Percentiles rank a stretch among this genome's conserved stretches.
These are phyloP conservation scores for Athene noctua DNA, from an alignment of 2,113 vertebrate species.

Conservation along the genomic window DNA sequence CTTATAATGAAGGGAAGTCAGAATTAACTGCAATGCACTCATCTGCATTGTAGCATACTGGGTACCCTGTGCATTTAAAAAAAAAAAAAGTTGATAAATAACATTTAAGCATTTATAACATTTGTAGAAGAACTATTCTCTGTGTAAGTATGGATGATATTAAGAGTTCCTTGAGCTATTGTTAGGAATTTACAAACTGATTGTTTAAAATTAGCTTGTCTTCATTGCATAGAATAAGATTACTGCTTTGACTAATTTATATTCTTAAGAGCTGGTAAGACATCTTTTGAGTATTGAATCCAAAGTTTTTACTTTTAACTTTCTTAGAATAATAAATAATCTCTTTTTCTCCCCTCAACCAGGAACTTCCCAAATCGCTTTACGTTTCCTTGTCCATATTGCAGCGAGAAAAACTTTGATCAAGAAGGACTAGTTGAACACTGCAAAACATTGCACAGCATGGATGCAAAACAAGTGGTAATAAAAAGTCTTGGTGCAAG, in stretches of 20 bases:
- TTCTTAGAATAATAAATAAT: not conserved
- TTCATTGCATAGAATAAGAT: not conserved
- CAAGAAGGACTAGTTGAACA: conserved; percentile 96
- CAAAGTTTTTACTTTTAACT: not conserved
- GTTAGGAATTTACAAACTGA: not conserved
- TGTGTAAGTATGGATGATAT: not conserved
- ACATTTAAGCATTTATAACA: not conserved
- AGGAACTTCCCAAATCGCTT: conserved; percentile 93
- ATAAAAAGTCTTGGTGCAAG: conserved; percentile 25
- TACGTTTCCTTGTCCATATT: conserved; percentile 95
- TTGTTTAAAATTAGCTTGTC: not conserved
- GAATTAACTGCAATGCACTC: not conserved
- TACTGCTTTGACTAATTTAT: not conserved
- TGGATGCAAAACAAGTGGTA: conserved; percentile 89
- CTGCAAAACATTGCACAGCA: conserved; percentile 87
- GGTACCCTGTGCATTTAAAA: not conserved
- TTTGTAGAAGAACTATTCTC: not conserved
- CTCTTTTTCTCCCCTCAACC: not conserved
- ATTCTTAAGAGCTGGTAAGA: not conserved
- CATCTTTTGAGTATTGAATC: not conserved
- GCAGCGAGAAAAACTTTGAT: conserved; percentile 91
- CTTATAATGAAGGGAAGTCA: fast-evolving
- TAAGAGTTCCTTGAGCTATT: not conserved
- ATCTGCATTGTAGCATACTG: not conserved
- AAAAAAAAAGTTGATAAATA: not conserved